Evolutionary conservation across 1,140 invertebrate genomes (phyloP).

Genomic region (Hycleus phaleratus): DNA sequence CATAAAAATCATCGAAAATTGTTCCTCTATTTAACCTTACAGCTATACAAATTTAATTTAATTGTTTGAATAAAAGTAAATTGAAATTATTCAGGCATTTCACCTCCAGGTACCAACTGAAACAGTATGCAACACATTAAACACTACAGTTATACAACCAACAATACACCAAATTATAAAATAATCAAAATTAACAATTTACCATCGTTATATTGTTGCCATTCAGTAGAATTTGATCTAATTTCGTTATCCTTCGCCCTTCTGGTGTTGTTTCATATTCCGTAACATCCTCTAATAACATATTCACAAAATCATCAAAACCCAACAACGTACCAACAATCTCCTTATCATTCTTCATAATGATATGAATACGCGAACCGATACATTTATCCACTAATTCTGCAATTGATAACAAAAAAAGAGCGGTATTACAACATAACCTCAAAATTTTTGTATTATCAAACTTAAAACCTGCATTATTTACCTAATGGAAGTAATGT

Average conservation of each 20-base stretch:
- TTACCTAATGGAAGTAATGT: slow-evolving; percentile 36
- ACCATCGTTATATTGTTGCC: slow-evolving; percentile 99
- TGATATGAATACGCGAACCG: slow-evolving; percentile 96
- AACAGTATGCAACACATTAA: slow-evolving; percentile 32
- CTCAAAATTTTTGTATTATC: not conserved
- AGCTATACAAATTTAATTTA: not conserved
- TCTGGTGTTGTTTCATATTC: slow-evolving; percentile 95
- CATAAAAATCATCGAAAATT: not conserved
- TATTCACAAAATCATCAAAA: slow-evolving; percentile 99
- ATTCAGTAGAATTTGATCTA: slow-evolving; percentile 97
- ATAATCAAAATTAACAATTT: slow-evolving; percentile 44
- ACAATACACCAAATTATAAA: slow-evolving; percentile 9
- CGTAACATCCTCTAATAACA: slow-evolving; percentile 88
- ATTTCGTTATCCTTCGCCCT: slow-evolving; percentile 90
- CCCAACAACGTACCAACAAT: slow-evolving; percentile 95
- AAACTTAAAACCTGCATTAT: slow-evolving; percentile 7
- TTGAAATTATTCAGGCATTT: slow-evolving; percentile 50
- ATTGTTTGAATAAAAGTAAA: not conserved
- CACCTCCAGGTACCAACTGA: slow-evolving; percentile 60
- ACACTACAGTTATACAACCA: slow-evolving; percentile 13
- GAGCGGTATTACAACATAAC: slow-evolving; percentile 7
- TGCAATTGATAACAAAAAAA: slow-evolving; percentile 32
- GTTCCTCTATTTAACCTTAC: not conserved
- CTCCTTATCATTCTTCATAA: slow-evolving; percentile 99
- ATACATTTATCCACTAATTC: slow-evolving; percentile 99